phyloP scores from a whole-genome alignment of 2,888 invertebrate genomes.

The Hirtodrosophila trivittata region DNA sequence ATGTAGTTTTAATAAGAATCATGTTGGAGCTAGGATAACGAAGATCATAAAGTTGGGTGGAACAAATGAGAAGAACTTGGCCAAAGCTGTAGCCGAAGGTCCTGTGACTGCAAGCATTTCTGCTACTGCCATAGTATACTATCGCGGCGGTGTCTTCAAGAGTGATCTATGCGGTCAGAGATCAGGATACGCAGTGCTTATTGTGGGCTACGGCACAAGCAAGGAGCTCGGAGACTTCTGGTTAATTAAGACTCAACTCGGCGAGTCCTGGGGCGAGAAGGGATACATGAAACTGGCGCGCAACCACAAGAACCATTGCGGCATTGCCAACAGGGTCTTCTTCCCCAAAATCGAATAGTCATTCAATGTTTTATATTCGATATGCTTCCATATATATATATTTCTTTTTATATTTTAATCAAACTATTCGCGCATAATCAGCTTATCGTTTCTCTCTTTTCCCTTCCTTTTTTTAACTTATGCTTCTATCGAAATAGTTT shows the following conservation, averaged over 20 bases:
- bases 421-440: too few relatives aligned
- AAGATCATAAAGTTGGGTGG: not conserved
- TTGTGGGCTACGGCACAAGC: conserved; percentile 29
- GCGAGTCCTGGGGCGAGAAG: conserved; percentile 29
- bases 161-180: not conserved
- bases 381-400: too few relatives aligned
- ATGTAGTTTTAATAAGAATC: not conserved
- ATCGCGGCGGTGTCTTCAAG: conserved; percentile 16
- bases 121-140: conserved; percentile 10
- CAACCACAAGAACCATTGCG: conserved; percentile 23
- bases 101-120: conserved; percentile 35
- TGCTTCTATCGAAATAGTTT: too few relatives aligned
- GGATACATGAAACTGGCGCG: conserved; percentile 33
- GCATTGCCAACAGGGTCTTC: conserved; percentile 23
- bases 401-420: too few relatives aligned
- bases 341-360: too few relatives aligned
- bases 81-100: conserved; percentile 10
- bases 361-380: too few relatives aligned
- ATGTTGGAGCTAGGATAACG: conserved; percentile 2
- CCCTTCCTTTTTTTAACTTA: too few relatives aligned
- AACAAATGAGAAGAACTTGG: conserved; percentile 11
- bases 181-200: conserved; percentile 11
- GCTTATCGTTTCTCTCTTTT: too few relatives aligned
- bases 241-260: conserved; percentile 31
- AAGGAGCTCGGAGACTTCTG: conserved; percentile 18